phyloP scores from a whole-genome alignment of 2,113 vertebrate species.

The Coreoperca whiteheadi region DNA sequence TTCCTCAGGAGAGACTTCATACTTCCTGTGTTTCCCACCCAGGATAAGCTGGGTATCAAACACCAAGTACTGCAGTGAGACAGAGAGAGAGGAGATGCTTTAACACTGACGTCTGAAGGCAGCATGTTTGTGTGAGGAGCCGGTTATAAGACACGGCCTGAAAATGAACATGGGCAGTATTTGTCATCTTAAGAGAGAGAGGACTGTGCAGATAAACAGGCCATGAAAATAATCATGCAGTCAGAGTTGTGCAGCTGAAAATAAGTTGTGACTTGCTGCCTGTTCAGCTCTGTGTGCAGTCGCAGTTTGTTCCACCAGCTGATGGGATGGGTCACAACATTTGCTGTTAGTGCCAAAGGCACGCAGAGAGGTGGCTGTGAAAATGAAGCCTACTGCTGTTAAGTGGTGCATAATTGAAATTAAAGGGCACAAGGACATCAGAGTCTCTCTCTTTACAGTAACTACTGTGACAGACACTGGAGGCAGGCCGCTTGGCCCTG shows the following conservation, averaged over 20 bases:
- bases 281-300: slow-evolving; percentile 48
- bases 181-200: slow-evolving; percentile 30
- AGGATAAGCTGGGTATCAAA: slow-evolving; percentile 87
- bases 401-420: slow-evolving; percentile 70
- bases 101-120: slow-evolving; percentile 25
- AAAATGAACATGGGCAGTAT: slow-evolving; percentile 13
- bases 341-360: slow-evolving; percentile 70
- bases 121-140: slow-evolving; percentile 5
- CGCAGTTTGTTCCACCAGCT: slow-evolving; percentile 59
- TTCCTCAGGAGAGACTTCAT: slow-evolving; percentile 84
- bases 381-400: slow-evolving; percentile 70
- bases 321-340: slow-evolving; percentile 74
- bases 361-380: slow-evolving; percentile 63
- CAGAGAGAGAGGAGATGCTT: slow-evolving; percentile 44
- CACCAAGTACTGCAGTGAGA: slow-evolving; percentile 83
- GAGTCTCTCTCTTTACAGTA: slow-evolving; percentile 58
- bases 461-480: slow-evolving; percentile 53
- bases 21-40: slow-evolving; percentile 83
- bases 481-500: slow-evolving; percentile 15
- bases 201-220: slow-evolving; percentile 39
- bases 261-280: slow-evolving; percentile 52
- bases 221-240: slow-evolving; percentile 45
- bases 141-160: neutral
- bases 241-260: slow-evolving; percentile 30
- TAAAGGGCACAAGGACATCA: slow-evolving; percentile 70